Evolutionary conservation across 2,113 vertebrate genomes (phyloP), one percentile per base, ranked within the genome.

Genomic region (Romanogobio albipinnatus): DNA sequence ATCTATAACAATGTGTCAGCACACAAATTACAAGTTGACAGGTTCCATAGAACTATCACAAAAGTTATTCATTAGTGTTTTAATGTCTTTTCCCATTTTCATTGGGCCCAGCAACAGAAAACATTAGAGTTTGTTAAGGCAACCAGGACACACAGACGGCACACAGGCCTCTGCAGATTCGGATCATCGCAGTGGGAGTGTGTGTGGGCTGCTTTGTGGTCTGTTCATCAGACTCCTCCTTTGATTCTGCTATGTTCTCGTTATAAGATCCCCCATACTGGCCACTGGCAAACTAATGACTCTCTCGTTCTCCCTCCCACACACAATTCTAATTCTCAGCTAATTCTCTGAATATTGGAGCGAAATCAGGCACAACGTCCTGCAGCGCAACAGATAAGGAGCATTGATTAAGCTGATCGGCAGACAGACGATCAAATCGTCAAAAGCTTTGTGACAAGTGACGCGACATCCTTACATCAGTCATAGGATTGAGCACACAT

Each of bases 221-320:
- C 76, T 58, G 66, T 82, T 82, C 83, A 47, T 43, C 83, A 66
- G 24, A 73, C 76, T 80, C 59, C 56, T 78, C 39, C 45, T 85
- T 76, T 86, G 78, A 86, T 86, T 86, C 29, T 43, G 49, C 49
- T 53, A 43, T 87, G 68, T 86, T 53, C 86, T 84, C 9, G 24
- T 75, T 86, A 74, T 78, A 66, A 36, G 58, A 80, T 85, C 78
- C 77, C 76, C 36, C 76, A 76, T 64, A 66, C 68, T 53, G 43
- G 24, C 73, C 68, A 75, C 76, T 75, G 56, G 26, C 86, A 79
- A 24, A 29, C 56, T 79, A 59, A 82, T 71, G 49, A 71, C 80
- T 78, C 80, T 70, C n/a, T 49, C 43, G 14, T 19, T 49, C 43
- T 17, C 36, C 36, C 26, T 56, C 49, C 24, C 51, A 29, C 64